Evolutionary conservation across 2,113 vertebrate species (phyloP), one percentile per base, ranked within the genome.

Genomic region (Xenus cinereus): DNA sequence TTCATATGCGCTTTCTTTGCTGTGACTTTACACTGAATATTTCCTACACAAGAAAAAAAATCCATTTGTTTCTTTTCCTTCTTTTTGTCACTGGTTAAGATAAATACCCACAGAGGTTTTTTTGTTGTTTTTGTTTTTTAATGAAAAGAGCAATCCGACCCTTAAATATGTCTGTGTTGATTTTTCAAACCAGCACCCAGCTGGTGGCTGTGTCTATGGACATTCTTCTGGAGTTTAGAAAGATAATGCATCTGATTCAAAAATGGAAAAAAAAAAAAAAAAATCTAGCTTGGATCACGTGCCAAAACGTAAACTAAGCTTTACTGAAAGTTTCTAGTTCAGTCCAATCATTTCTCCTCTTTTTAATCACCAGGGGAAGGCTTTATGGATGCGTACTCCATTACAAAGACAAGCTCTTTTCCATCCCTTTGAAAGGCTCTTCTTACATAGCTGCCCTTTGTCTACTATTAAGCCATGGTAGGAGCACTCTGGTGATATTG

Each of bases 211-310:
- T 90, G 84, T 92, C 85, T 83, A 57, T 20, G 30, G 87, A 96
- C 97, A 96, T 90, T 98, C 89, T 94, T 90, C 87, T 84, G 94
- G 95, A 97, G 92, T 95, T 97, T 95, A 96, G 77, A 97, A 98
- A 98, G 92, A 82, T 91, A 96, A 86, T 69, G 88, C 73, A 78
- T 96, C 77, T 87, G 93, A 84, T 59, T 86, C 69, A 87, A 89
- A 92, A 90, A 80, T 56, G 53, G 66, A 14, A 88, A 93, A 35
- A 71, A 72, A 20, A 68, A 59, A 53, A 53, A 66, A 75, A 84
- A 89, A 80, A 69, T 30, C 83, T 90, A 97, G 97, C 94, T 96
- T 93, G 87, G 89, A 93, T 96, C 95, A 88, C 95, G 95, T 93
- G 95, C 96, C 97, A 95, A 95, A 97, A 95, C 5, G 2, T 92